Base-by-base conservation (phyloP, 1,140 invertebrate species). In the Drosophila equinoxialis region DNA sequence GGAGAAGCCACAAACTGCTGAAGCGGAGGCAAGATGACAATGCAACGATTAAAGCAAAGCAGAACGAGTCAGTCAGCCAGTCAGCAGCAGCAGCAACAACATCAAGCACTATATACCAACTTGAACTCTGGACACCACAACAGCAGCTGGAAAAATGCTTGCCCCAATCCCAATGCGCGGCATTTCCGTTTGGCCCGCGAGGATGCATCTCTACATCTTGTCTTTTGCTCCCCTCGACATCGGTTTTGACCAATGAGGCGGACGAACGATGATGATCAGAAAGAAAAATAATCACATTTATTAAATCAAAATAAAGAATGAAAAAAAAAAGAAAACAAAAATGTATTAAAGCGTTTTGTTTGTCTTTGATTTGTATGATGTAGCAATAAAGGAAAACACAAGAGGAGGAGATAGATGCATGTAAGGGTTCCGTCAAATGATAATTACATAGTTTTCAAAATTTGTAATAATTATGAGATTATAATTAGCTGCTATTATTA, bases 1-100 rank as follows among this genome's bases (percentile, higher is more conserved):
- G 42, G 57, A 42, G 42, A 60, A 77, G 66, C 54, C 63, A 58
- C 41, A 57, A 58, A 57, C 64, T 51, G 33, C 10, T 23, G 45
- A 11, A 51, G 45, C 45, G 45, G 45, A 67, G 68, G 63, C 65
- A 76, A 87, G 83, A 86, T 86, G 83, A 86, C 83, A 87, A 86
- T 87, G 84, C 83, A 83, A 65, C 84, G 83, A 86, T 86, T 89
- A 86, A 71, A 87, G 83, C 80, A 89, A 87, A 77, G 75, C 82
- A 86, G 75, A 86, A 80, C 77, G 58, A 66, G 61, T 66, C 23
- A 41, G 41, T 33, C 37, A 13, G 37, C 37, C 37, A 39, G 37
- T 37, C 13, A 30, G 30, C 30, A 30, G 30, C 30, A 30, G 6
- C 13, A 30, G 30, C 30, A 30, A 6, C 30, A 30, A 30, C 30